A percentile compares a stretch with the other conserved stretches of the same genome.
These are phyloP conservation scores for Epiperipatus broadwayi DNA, from an alignment of 2,888 invertebrate genomes.

Conservation along the genomic window DNA sequence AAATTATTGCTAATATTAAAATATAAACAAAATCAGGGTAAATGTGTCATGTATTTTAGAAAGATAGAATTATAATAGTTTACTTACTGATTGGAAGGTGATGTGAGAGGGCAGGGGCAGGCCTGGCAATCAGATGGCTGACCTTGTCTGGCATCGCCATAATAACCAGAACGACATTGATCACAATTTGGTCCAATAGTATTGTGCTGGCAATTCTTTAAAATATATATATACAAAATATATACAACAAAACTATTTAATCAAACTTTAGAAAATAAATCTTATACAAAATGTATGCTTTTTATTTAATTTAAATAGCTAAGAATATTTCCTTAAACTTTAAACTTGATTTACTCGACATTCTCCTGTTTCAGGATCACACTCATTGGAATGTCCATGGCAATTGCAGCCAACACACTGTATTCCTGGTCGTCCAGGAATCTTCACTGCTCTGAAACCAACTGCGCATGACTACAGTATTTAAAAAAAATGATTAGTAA, in stretches of 20 bases:
- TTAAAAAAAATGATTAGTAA: slow-evolving; percentile 12
- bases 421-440: no score
- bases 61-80: no score
- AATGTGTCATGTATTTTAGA: no score
- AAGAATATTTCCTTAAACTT: slow-evolving; percentile 1
- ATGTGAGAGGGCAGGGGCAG: slow-evolving; percentile 66
- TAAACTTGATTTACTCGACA: slow-evolving; percentile 23
- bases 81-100: slow-evolving; percentile 50
- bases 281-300: no score
- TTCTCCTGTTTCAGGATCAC: slow-evolving; percentile 29
- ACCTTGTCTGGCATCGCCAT: slow-evolving; percentile 57
- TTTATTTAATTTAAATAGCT: background rate
- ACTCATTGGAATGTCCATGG: slow-evolving; percentile 31
- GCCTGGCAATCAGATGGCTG: slow-evolving; percentile 44
- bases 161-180: slow-evolving; percentile 53
- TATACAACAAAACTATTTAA: background rate
- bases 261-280: background rate
- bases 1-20: no score
- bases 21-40: no score
- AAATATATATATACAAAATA: background rate
- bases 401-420: slow-evolving; percentile 31
- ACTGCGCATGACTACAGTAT: no score
- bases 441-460: no score
- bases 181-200: slow-evolving; percentile 30
- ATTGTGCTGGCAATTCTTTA: slow-evolving; percentile 28